Evolutionary conservation across 1,140 invertebrate genomes (phyloP), one percentile per base, ranked within the genome.

Genomic region (Melanaphis sacchari): DNA sequence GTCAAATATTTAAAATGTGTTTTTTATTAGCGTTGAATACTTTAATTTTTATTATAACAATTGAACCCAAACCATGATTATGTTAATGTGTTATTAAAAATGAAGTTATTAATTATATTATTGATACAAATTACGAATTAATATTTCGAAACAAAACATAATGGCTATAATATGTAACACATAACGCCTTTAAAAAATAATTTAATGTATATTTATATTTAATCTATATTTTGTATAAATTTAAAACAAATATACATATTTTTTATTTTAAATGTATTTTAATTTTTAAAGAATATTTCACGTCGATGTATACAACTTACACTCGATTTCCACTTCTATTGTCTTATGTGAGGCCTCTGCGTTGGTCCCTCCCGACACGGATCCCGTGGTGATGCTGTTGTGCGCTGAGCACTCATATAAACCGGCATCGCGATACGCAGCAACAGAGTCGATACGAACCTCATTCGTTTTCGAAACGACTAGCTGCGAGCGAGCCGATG

Each of bases 271-370:
- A 31, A 66, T n/a, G 59, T 76, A 76, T 76, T 76, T n/a, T n/a
- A 76, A 66, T 31, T 76, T 76, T n/a, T n/a, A 76, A 66, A 31
- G 2, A 76, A n/a, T 76, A 6, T n/a, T 18, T 76, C n/a, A 2
- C 2, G n/a, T 76, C 38, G 90, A 59, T 26, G 8, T 41, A 40
- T 8, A 76, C 31, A 21, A 93, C 91, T 93, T 15, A 93, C 91
- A 93, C 5, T 93, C 76, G 18, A 93, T 26, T 93, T 93, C 91
- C 91, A 93, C 3, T n/a, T 82, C 76, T 8, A 93, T 24, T 52
- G 46, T 46, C 15, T 8, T 31, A 31, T 82, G 91, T 40, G 54
- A 40, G 43, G 36, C 18, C 3, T 9, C 5, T 1, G 31, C 26
- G 8, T 82, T 38, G 76, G 76, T 2, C 2, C 46, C 22, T 76